Evolutionary conservation across 2,113 vertebrate genomes (phyloP).

Genomic region (Lates calcarifer): DNA sequence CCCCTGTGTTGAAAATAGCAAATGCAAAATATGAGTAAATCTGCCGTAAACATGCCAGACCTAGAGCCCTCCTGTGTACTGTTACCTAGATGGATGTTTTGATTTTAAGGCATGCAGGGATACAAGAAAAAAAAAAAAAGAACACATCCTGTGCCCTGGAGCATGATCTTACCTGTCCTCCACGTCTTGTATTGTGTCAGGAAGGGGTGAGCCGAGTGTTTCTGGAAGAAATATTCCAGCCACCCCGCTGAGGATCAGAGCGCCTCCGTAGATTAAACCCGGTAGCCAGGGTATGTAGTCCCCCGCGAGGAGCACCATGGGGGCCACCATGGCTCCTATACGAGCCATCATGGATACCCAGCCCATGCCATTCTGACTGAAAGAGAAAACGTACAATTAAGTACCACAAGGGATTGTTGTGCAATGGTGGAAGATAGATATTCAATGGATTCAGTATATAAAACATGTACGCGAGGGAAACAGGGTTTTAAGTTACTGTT

Average conservation of each 20-base stretch:
- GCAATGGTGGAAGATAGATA: background rate
- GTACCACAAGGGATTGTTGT: background rate
- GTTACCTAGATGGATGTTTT: constrained; percentile 7
- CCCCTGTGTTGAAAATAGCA: constrained; percentile 67
- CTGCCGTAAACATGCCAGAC: background rate
- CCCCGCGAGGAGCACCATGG: constrained; percentile 79
- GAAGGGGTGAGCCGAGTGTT: constrained; percentile 82
- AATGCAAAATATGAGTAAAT: constrained; percentile 15
- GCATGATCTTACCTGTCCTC: constrained; percentile 80
- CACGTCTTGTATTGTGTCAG: constrained; percentile 87
- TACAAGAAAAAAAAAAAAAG: background rate
- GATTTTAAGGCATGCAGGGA: background rate
- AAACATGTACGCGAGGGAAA: background rate
- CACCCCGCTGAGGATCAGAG: constrained; percentile 82
- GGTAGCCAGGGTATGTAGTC: constrained; percentile 81
- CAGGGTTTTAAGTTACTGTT: background rate
- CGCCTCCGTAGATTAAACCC: constrained; percentile 84
- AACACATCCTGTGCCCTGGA: background rate
- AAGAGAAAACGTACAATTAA: background rate
- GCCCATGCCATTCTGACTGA: constrained; percentile 89
- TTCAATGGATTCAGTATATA: background rate
- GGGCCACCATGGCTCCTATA: constrained; percentile 86
- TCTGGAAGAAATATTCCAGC: constrained; percentile 86
- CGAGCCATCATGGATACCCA: constrained; percentile 85
- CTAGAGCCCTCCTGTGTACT: background rate